Evolutionary conservation across 1,140 invertebrate genomes (phyloP).

Genomic region (Ylistrum balloti): DNA sequence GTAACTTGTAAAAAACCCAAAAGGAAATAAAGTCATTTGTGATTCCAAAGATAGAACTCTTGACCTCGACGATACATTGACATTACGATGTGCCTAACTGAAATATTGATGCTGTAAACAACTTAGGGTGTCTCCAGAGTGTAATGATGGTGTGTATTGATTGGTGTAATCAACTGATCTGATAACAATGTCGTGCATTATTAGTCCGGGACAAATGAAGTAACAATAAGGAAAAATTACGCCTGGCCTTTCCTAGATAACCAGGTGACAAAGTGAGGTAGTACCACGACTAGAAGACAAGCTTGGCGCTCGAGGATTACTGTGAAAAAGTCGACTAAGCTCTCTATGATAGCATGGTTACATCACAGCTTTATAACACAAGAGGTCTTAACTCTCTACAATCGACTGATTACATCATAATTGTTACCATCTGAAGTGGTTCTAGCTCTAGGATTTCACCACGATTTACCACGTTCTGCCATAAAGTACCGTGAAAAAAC

Average conservation of each 20-base stretch:
- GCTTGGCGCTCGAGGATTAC: too few species aligned
- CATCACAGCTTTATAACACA: too few species aligned
- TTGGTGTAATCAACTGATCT: not conserved
- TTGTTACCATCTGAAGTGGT: too few species aligned
- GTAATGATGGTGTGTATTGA: not conserved
- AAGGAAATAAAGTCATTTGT: not conserved
- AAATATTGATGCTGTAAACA: conserved; percentile 24
- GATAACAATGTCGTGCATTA: not conserved
- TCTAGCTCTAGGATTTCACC: too few species aligned
- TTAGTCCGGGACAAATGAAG: not conserved
- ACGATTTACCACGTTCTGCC: too few species aligned
- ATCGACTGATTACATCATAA: too few species aligned
- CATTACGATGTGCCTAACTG: not conserved
- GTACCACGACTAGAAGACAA: too few species aligned
- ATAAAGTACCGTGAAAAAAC: too few species aligned
- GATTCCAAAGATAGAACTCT: not conserved
- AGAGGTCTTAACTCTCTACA: too few species aligned
- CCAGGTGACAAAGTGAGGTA: not conserved
- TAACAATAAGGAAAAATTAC: not conserved
- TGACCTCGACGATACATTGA: not conserved
- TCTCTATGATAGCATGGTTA: too few species aligned
- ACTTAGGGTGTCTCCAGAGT: not conserved
- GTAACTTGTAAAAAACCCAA: not conserved
- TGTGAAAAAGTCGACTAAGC: too few species aligned
- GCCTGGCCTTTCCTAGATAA: not conserved